phyloP scores from a whole-genome alignment of 2,113 vertebrate species.

The Leptosomus discolor region DNA sequence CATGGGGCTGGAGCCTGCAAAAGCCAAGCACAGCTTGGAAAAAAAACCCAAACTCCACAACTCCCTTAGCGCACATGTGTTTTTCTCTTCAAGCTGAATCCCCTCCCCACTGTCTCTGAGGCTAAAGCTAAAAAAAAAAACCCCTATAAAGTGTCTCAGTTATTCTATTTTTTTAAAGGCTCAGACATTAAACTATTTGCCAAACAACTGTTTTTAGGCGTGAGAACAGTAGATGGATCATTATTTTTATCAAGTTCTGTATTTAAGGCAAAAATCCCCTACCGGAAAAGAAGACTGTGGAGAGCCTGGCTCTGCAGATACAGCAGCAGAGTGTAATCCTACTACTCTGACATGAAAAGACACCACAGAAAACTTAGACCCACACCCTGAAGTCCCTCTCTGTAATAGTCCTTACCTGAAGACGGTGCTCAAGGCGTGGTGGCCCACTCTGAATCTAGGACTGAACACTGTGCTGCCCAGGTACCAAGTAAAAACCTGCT shows the following conservation, averaged over 20 bases:
- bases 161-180: background rate
- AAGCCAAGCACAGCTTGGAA: background rate
- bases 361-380: background rate
- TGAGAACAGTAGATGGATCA: background rate
- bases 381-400: background rate
- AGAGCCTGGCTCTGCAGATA: background rate
- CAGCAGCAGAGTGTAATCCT: background rate
- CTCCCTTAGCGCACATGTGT: background rate
- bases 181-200: conserved; percentile 6
- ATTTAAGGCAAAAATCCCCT: background rate
- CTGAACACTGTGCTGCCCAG: background rate
- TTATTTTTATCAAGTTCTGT: conserved; percentile 20
- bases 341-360: background rate
- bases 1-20: background rate
- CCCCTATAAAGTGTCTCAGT: background rate
- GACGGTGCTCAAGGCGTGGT: background rate
- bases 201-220: background rate
- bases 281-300: background rate
- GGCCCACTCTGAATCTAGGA: background rate
- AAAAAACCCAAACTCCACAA: background rate
- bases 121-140: background rate
- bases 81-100: conserved; percentile 4
- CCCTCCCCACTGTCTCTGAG: fast-evolving
- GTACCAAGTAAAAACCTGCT: background rate
- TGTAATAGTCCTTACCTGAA: background rate